Base-by-base conservation (phyloP, 92 coral and sea anemone genomes). In the Zoanthus sansibaricus region DNA sequence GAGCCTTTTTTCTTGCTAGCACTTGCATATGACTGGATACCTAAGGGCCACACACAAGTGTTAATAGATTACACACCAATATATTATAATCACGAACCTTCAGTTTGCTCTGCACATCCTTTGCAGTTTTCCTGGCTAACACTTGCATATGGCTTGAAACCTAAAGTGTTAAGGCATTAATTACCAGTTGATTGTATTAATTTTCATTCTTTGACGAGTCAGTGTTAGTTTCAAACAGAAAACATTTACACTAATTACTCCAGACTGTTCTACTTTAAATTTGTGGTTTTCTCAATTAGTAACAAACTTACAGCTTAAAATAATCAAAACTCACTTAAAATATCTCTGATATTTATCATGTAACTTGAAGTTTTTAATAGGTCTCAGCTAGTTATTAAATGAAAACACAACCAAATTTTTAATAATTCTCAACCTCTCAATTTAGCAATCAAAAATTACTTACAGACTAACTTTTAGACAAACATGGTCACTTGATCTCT, bases 91-190 rank as follows among this genome's bases (percentile, higher is more conserved):
- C 68, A 93, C 94, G 83, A 89, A 94, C 98, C 98, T 94, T 94
- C 84, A 94, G 87, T 88, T 94, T 94, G 62, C 94, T 92, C 76
- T 93, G 94, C 20, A 94, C 91, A 82, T 94, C 98, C 91, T 93
- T 94, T 68, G 95, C 93, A 55, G 94, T 94, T 94, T 94, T 94
- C 82, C 95, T 84, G 66, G 98, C 95, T 89, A 94, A 84, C 76
- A 94, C 98, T 91, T 94, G 98, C 45, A 94, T 94, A 92, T 94
- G 98, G 79, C 98, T 94, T 93, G 98, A 94, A 87, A 94, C 98
- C 98, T 80, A 71, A 64, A 61, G 18, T 64, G 58, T 80, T 80
- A 80, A 80, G 85, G 85, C 47, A 80, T 7, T 49, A 42, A 80
- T 7, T 49, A 42, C 82, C 67, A 76, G 69, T 62, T 62, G 9